Conservation (phyloP, 2,797 vertebrate genomes). For the Eidolon dupreanum region DNA sequence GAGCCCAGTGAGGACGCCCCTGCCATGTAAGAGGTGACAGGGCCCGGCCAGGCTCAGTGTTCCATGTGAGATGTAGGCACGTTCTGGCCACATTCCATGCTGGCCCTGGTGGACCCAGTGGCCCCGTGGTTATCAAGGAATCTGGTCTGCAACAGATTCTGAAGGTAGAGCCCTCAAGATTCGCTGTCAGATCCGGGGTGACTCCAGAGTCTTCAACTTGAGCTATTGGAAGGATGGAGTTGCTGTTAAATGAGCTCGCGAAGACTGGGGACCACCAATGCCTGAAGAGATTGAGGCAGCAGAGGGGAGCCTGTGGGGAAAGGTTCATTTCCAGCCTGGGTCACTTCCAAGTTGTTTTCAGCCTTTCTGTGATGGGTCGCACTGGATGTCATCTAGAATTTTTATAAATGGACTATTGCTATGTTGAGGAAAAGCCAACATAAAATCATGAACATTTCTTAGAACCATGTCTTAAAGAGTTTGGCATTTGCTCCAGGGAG, state of each 20-base stretch:
- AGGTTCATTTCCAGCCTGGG: not conserved
- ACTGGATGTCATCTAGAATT: not conserved
- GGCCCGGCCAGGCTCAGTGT: fast-evolving
- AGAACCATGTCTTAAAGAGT: not conserved
- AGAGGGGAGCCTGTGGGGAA: not conserved
- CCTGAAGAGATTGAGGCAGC: not conserved
- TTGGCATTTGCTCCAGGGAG: not conserved
- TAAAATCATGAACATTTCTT: not conserved
- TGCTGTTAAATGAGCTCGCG: not conserved
- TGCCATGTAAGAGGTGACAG: not conserved
- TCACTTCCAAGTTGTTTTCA: not conserved
- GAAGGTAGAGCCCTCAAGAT: not conserved
- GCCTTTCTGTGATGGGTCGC: not conserved
- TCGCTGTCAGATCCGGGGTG: not conserved
- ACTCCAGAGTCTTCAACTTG: not conserved
- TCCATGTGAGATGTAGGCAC: not conserved
- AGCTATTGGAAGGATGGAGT: not conserved
- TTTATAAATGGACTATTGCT: not conserved
- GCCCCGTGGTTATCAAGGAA: not conserved
- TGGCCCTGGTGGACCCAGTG: not conserved
- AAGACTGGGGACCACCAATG: not conserved
- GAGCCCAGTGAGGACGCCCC: not conserved
- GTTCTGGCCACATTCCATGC: not conserved
- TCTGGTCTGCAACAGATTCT: not conserved
- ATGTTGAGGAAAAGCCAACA: not conserved